Percentiles rank a stretch among this genome's conserved stretches.
phyloP scores from a whole-genome alignment of 2,797 vertebrate species.

The Neosilurus hyrtlii region DNA sequence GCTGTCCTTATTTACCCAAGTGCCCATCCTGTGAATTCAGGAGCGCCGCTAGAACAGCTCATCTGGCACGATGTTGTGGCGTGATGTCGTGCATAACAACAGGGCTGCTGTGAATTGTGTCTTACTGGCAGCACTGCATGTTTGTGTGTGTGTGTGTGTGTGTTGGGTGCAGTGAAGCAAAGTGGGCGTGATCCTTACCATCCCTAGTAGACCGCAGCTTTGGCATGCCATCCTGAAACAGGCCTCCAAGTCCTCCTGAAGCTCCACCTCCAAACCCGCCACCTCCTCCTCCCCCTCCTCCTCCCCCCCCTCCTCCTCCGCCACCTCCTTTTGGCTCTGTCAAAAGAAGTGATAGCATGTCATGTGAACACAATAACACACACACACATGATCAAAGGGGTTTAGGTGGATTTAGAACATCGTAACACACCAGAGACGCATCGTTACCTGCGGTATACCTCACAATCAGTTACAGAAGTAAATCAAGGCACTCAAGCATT shows the following conservation, averaged over 20 bases:
- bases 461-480: no score
- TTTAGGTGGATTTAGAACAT: background rate
- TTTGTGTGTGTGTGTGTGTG: background rate
- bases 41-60: background rate
- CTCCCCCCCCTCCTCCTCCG: constrained; percentile 61
- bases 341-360: constrained; percentile 31
- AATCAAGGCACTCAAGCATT: no score
- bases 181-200: constrained; percentile 69
- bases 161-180: no score
- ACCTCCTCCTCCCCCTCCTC: constrained; percentile 55
- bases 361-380: constrained; percentile 16
- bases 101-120: background rate
- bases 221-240: constrained; percentile 94
- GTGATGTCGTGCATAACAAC: background rate
- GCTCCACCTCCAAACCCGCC: constrained; percentile 72
- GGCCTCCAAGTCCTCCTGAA: constrained; percentile 82
- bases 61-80: background rate
- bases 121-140: background rate
- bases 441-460: no score
- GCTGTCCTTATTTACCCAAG: background rate
- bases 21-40: background rate
- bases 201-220: constrained; percentile 83
- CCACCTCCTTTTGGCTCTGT: constrained; percentile 86
- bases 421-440: background rate
- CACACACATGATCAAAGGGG: background rate